Base-by-base conservation (phyloP, 2,797 vertebrate genomes). In the Aldrovandia affinis region DNA sequence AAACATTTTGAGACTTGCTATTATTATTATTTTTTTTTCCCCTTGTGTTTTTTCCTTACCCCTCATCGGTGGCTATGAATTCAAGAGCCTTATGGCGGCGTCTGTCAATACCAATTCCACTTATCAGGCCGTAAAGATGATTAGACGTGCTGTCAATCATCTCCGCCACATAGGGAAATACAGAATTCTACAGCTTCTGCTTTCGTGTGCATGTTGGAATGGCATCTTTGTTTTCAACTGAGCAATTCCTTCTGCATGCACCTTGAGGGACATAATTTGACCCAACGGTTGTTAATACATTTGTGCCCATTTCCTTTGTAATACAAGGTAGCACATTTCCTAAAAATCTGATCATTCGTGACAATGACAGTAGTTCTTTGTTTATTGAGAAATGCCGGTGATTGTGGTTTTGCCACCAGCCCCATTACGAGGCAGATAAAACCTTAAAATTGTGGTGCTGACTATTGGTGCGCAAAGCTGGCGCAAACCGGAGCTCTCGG, bases 101-200 rank as follows among this genome's bases (percentile, higher is more conserved):
- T 85, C 86, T 93, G 91, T 92, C 90, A 91, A 92, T 92, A 91
- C 86, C 90, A 91, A 90, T 91, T 89, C 83, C 88, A 86, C 92
- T 92, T 91, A 93, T 93, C 87, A 90, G 88, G 20, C 42, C 78
- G 92, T 94, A 89, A 90, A 89, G 87, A 91, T 89, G 92, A 93
- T 92, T 91, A 93, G 89, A 88, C 83, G 91, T 88, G 83, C 88
- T 93, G 92, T 94, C 92, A 84, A 54, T 84, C 77, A 80, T 50
- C 20, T 12, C 30, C 18, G 59, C 30, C 68, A 75, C 22, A 36
- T 2, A 9, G 70, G 22, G 22, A 59, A 36, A 78, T 28, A 12
- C 6, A n/a, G 25, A 78, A 78, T 78, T 78, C 77, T 50, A 54
- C 18, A 30, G 47, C 77, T 25, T 15, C 50, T 28, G 12, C 28